phyloP scores from a whole-genome alignment of 2,888 invertebrate species.

The Pseudococcus jackbeardsleyi region DNA sequence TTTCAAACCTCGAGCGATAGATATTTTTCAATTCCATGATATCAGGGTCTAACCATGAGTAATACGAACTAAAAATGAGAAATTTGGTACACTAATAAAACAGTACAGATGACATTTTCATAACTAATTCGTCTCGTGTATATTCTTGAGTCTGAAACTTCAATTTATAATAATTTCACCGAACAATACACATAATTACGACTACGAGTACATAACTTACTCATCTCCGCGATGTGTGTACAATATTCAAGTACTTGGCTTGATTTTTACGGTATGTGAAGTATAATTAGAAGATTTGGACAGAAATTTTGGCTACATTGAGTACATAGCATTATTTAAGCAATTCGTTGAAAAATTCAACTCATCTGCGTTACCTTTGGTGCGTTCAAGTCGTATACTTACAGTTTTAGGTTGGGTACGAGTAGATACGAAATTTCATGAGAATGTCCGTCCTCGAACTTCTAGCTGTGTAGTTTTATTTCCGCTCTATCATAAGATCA shows the following conservation, averaged over 20 bases:
- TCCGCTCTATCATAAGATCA: background rate
- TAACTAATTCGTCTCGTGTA: background rate
- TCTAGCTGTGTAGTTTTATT: background rate
- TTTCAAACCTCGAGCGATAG: too few species aligned
- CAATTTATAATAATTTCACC: background rate
- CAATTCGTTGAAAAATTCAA: background rate
- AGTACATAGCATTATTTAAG: background rate
- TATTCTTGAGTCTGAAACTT: background rate
- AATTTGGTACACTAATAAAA: background rate
- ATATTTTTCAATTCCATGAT: too few species aligned
- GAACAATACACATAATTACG: conserved; percentile 37
- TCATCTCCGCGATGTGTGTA: background rate
- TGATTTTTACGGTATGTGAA: background rate
- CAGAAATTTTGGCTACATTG: background rate
- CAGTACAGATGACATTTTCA: background rate
- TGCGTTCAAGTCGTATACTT: background rate
- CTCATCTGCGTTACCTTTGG: background rate
- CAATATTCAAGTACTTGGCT: background rate
- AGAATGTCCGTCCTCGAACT: background rate
- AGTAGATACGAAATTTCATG: background rate
- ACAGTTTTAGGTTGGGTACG: background rate
- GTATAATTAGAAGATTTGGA: background rate
- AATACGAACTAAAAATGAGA: background rate
- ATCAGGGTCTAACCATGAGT: too few species aligned
- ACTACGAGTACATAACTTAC: background rate